Evolutionary conservation across 2,888 invertebrate species (phyloP), one percentile per base, ranked within the genome.

Genomic region (Pyralis farinalis): DNA sequence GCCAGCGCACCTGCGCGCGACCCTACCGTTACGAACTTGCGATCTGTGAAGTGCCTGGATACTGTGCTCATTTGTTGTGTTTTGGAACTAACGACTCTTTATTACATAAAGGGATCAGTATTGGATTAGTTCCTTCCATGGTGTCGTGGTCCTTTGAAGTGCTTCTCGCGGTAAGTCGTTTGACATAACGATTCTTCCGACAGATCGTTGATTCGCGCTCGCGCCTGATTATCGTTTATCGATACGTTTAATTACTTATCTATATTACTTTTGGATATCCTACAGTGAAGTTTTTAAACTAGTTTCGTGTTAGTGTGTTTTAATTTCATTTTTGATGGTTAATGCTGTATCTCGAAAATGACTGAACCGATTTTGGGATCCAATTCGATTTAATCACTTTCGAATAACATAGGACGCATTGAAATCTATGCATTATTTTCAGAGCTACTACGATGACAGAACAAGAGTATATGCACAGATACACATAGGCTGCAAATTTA

Each of bases 21-120:
- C 63, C 46, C 33, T 48, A 53, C 31, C 21, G 25, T 12, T 55
- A 44, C 34, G 34, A 43, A 46, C 53, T 55, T 16, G 56, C 51
- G 44, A 52, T 47, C 40, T 45, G 73, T 79, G 75, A 54, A 61
- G 75, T 73, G 73, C 21, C 49, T 58, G 16, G 16, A 55, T 65
- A 55, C 48, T 53, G 52, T 56, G 49, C 37, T 42, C 34, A 43
- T 44, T 42, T 49, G 48, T 41, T 53, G 59, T 69, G 66, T 49
- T 51, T 47, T 50, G 67, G 66, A 49, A 62, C 63, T 67, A 76
- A 85, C 86, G 69, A 56, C 82, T 75, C 82, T 84, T 76, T 87
- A 86, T 86, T 70, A 53, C 47, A 80, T 86, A 87, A 61, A 86
- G 85, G 62, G 76, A 65, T 63, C 59, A 76, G 79, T 79, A 55